Conservation (phyloP, 1,140 invertebrate species). For the Drusus annulatus region DNA sequence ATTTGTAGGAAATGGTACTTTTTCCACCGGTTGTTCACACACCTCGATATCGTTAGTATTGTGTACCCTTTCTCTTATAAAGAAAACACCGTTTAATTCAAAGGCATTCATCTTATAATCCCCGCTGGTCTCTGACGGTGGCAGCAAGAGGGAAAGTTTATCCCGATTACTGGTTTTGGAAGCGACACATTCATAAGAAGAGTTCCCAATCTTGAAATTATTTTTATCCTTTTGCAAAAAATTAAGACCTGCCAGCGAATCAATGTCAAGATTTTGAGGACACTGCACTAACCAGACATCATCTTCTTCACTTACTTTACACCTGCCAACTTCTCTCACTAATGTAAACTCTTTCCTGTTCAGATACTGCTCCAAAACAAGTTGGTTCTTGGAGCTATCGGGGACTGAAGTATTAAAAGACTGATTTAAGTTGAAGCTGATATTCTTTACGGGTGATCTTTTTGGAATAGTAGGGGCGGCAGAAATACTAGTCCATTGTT, state of each 20-base stretch:
- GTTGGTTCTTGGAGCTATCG: background rate
- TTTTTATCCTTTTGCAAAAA: slow-evolving; percentile 46
- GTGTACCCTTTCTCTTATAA: slow-evolving; percentile 48
- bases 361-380: slow-evolving; percentile 21
- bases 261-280: slow-evolving; percentile 39
- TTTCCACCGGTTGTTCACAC: slow-evolving; percentile 18
- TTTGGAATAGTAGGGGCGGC: background rate
- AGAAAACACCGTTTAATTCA: slow-evolving; percentile 42
- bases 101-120: slow-evolving; percentile 29
- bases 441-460: background rate
- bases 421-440: background rate
- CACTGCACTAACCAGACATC: slow-evolving; percentile 54
- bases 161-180: background rate
- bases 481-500: background rate
- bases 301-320: slow-evolving; percentile 41
- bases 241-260: slow-evolving; percentile 15
- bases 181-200: slow-evolving; percentile 45
- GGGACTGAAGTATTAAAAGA: too few relatives aligned
- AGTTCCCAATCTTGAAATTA: slow-evolving; percentile 44
- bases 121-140: slow-evolving; percentile 1
- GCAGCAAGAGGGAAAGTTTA: slow-evolving; percentile 42
- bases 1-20: slow-evolving; percentile 49
- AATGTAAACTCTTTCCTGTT: slow-evolving; percentile 15
- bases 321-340: background rate
- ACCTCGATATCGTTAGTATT: slow-evolving; percentile 11